These are phyloP conservation scores for Pseudorhombus dupliciocellatus DNA, from an alignment of 2,113 vertebrate genomes.

Conservation along the genomic window DNA sequence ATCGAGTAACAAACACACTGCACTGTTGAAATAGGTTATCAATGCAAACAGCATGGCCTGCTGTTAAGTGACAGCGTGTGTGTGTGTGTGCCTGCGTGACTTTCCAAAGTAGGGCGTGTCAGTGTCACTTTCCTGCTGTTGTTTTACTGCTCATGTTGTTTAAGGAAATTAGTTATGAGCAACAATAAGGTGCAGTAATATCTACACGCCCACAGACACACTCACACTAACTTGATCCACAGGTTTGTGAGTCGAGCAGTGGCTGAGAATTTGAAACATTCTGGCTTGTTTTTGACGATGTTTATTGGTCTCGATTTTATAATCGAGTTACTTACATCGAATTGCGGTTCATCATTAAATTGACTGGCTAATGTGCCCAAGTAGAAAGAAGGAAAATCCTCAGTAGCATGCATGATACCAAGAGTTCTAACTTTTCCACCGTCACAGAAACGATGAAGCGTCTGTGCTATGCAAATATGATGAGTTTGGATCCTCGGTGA, in stretches of 20 bases:
- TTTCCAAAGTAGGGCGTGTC: slow-evolving; percentile 65
- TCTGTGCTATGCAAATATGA: neutral
- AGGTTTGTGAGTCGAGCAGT: neutral
- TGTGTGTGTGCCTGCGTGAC: slow-evolving; percentile 44
- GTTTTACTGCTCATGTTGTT: slow-evolving; percentile 70
- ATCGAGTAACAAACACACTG: slow-evolving; percentile 19
- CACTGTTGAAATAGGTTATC: slow-evolving; percentile 62
- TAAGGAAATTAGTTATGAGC: slow-evolving; percentile 61
- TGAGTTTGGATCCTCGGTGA: neutral
- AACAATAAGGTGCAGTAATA: slow-evolving; percentile 60
- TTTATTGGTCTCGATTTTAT: too few species aligned
- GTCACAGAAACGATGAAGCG: too few species aligned
- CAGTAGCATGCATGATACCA: too few species aligned
- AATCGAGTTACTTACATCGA: neutral
- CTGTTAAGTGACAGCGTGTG: slow-evolving; percentile 25
- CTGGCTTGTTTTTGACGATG: too few species aligned
- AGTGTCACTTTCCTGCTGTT: slow-evolving; percentile 76
- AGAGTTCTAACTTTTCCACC: too few species aligned
- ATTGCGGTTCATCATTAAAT: neutral
- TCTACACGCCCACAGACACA: slow-evolving; percentile 1
- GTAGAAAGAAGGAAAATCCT: too few species aligned
- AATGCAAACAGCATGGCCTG: slow-evolving; percentile 53
- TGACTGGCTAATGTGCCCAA: too few species aligned
- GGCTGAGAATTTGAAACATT: too few species aligned
- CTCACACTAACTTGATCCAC: slow-evolving; percentile 21